Percentiles rank a stretch among this genome's conserved stretches.
phyloP scores from a whole-genome alignment of 1,140 invertebrate species.

The Caenorhabditis latens region DNA sequence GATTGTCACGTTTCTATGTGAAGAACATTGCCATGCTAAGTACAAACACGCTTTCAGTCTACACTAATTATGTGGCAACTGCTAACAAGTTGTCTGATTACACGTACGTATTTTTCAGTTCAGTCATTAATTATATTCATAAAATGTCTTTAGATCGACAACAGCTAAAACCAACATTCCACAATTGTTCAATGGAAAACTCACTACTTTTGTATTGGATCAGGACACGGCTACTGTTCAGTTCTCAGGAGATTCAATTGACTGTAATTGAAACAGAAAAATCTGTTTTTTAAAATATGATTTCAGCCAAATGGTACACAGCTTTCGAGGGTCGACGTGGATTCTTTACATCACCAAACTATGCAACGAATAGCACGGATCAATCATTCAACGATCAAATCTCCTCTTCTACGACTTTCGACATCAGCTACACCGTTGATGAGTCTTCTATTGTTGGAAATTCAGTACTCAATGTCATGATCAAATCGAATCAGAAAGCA shows the following conservation, averaged over 20 bases:
- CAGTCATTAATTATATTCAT: not conserved
- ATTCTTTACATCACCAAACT: not conserved
- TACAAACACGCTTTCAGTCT: not conserved
- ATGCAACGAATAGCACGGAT: not conserved
- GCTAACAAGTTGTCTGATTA: not conserved
- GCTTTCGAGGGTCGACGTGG: not conserved
- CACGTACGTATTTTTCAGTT: not conserved
- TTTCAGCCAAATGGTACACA: not conserved
- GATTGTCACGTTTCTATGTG: not conserved
- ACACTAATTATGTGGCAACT: not conserved
- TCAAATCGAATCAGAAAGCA: not conserved
- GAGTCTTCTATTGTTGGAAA: not conserved
- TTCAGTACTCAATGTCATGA: not conserved
- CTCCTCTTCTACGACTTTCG: not conserved
- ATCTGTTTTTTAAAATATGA: too few species aligned
- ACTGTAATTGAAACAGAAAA: too few species aligned
- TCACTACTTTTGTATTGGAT: constrained; percentile 1
- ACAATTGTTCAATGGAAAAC: not conserved
- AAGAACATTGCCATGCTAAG: not conserved
- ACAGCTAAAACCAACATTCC: not conserved
- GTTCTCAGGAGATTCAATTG: not conserved
- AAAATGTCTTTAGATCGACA: not conserved
- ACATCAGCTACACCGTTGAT: not conserved
- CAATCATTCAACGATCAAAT: not conserved
- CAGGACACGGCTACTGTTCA: not conserved